Evolutionary conservation across 2,113 vertebrate species (phyloP), one percentile per base, ranked within the genome.

Genomic region (Equus przewalskii): DNA sequence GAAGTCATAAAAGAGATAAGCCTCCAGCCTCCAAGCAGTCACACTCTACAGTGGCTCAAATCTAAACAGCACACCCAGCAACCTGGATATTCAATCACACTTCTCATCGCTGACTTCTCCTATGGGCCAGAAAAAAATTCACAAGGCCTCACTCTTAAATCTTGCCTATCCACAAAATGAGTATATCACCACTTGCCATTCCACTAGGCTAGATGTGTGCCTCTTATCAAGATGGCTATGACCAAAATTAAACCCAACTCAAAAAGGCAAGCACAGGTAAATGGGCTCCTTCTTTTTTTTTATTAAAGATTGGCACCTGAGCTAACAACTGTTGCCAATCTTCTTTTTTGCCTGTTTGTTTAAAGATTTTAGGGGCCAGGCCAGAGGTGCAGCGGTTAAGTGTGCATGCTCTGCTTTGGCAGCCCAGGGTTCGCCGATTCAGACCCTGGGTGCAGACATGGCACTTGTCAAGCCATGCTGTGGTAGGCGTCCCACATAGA

Each of bases 101-200:
- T 44, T 91, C 62, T 87, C 62, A 69, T 10, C 18, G 30, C 70
- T 89, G 33, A 91, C 65, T 58, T 96, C 76, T 41, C 70, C 56
- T 4, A 75, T 10, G 16, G 7, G 33, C 28, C 36, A 91, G 19
- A 26, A 64, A 64, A 65, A 58, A 56, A 36, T 28, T 69, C 8
- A 22, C 1, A 82, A 94, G 58, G 22, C 26, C 64, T 88, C 64
- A 70, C 10, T 90, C n/a, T 82, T 87, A 51, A 54, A 54, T 65
- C 84, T 72, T 73, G n/a, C 24, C 81, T n/a, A 84, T 56, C 46
- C 36, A 80, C 64, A 60, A 97, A 89, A 91, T 58, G 30, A 62
- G 19, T 78, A 81, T 46, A 9, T 85, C 54, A 46, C 22, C 21
- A 91, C 54, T 46, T 78, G 22, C 46, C 69, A 94, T 78, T 87